Conservation (phyloP, 2,113 vertebrate genomes). For the Peromyscus californicus region DNA sequence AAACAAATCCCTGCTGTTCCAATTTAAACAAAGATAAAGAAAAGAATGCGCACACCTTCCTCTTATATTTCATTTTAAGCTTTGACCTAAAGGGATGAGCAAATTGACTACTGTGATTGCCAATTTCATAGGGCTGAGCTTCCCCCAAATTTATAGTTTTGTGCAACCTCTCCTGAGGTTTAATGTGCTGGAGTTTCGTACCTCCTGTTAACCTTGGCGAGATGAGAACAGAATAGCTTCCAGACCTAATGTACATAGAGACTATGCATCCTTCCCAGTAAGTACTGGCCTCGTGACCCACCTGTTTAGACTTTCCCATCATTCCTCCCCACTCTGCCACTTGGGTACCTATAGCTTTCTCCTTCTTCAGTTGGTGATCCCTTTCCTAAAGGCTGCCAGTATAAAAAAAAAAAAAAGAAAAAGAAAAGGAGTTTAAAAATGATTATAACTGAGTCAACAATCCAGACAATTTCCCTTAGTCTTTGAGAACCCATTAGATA, state of each 20-base stretch:
- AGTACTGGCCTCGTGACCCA: background rate
- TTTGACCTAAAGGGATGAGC: constrained; percentile 13
- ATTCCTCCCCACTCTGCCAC: background rate
- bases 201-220: constrained; percentile 40
- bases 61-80: constrained; percentile 21
- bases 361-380: background rate
- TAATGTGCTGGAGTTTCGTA: constrained; percentile 7
- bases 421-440: background rate
- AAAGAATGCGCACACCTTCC: background rate
- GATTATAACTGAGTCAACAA: constrained; percentile 1
- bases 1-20: constrained; percentile 21
- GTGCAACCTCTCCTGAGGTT: background rate
- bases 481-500: background rate
- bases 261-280: background rate
- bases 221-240: constrained; percentile 45
- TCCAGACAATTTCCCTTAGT: background rate
- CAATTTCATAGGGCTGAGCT: background rate
- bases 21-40: background rate
- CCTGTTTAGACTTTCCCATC: background rate
- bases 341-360: background rate
- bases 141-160: constrained; percentile 33
- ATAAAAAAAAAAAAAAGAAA: background rate
- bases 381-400: background rate
- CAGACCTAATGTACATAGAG: constrained; percentile 10
- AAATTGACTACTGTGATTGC: background rate